phyloP scores from a whole-genome alignment of 2,797 vertebrate genomes.

The Sebastolobus altivelis region DNA sequence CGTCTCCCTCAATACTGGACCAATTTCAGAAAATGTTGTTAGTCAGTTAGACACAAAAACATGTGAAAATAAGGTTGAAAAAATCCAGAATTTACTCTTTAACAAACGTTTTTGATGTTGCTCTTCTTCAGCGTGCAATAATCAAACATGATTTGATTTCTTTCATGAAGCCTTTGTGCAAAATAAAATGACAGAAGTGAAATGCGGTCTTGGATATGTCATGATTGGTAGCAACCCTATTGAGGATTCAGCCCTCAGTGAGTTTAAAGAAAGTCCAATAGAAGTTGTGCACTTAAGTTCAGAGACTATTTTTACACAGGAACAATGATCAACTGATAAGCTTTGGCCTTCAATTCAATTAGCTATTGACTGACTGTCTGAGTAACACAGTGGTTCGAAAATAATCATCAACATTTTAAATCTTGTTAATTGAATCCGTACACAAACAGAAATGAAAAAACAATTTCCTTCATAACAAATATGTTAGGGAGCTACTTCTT shows the following conservation, averaged over 20 bases:
- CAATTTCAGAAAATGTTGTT: too few species aligned
- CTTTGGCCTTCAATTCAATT: not conserved
- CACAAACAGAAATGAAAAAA: not conserved
- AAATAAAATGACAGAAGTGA: slow-evolving; percentile 2
- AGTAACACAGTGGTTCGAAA: not conserved
- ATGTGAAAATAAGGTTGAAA: too few species aligned
- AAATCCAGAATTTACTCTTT: not conserved
- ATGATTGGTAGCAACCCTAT: not conserved
- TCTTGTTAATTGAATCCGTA: not conserved
- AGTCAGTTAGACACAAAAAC: too few species aligned
- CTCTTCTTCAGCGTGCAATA: not conserved
- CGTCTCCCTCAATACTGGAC: too few species aligned
- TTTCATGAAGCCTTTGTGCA: not conserved
- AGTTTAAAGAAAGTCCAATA: too few species aligned
- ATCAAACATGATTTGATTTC: not conserved
- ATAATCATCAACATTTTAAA: not conserved
- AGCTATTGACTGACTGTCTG: not conserved
- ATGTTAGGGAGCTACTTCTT: not conserved
- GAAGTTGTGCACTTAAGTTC: not conserved
- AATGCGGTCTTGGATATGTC: not conserved
- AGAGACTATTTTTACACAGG: not conserved
- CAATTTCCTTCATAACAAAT: too few species aligned
- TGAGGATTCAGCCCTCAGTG: not conserved
- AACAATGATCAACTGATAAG: not conserved
- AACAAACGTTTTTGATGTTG: not conserved